Evolutionary conservation across 2,113 vertebrate genomes (phyloP).

Genomic region (Xenotilapia flavipinnis): DNA sequence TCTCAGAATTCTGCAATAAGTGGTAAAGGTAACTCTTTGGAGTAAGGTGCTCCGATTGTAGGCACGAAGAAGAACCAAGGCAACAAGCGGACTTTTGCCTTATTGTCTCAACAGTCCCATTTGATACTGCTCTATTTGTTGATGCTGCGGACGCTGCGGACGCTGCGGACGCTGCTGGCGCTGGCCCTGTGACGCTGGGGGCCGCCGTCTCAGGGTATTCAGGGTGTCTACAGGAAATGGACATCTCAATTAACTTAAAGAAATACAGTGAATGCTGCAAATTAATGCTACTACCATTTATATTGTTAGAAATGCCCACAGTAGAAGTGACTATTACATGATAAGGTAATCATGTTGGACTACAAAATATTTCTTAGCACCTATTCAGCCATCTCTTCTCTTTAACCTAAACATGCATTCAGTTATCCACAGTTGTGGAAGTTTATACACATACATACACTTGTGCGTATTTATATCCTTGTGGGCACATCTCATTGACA

Average conservation of each 20-base stretch:
- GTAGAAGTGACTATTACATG: neutral
- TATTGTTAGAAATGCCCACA: neutral
- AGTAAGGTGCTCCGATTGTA: constrained; percentile 92
- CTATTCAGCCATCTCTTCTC: neutral
- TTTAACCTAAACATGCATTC: neutral
- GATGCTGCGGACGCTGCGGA: constrained; percentile 54
- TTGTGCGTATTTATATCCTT: neutral
- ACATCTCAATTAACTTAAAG: neutral
- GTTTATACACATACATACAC: neutral
- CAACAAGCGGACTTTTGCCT: constrained; percentile 77
- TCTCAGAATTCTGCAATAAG: constrained; percentile 52
- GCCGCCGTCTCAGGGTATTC: constrained; percentile 89
- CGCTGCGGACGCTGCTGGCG: neutral
- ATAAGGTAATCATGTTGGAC: neutral
- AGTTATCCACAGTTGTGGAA: neutral
- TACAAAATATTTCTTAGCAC: neutral
- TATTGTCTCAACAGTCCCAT: constrained; percentile 90
- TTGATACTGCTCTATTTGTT: constrained; percentile 82
- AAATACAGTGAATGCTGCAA: neutral
- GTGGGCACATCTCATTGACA: neutral
- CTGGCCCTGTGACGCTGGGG: neutral
- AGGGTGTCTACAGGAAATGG: constrained; percentile 78
- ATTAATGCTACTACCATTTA: neutral
- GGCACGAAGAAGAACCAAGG: constrained; percentile 92
- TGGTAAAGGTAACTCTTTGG: constrained; percentile 92